Evolutionary conservation across 2,888 invertebrate genomes (phyloP), one percentile per base, ranked within the genome.

Genomic region (Stenchaetothrips biformis): DNA sequence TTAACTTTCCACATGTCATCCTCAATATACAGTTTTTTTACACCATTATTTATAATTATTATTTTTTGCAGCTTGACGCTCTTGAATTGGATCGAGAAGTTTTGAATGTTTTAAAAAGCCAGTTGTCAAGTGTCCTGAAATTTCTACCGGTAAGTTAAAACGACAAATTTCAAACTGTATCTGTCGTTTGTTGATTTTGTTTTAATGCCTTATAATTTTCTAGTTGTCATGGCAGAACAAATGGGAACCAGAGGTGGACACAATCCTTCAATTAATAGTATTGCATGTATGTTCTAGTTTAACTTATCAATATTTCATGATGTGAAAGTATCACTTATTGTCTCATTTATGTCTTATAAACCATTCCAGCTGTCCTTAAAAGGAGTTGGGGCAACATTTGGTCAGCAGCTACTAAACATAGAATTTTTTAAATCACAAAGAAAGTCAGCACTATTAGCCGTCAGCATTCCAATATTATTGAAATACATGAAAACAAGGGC

Each of bases 31-130:
- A 0, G n/a, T 7, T 74, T 74, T 74, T 67, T 9, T 37, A 37
- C 37, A 4, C 37, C 37, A 37, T 37, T 37, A 37, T 37, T n/a
- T n/a, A 37, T 2, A 2, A 37, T 37, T 37, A 37, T 37, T 37
- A 1, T 7, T 74, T 74, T 74, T 67, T 9, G 8, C 67, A 74
- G 67, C 67, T 74, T 74, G 67, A 74, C 11, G 67, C 67, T 7
- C 67, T 74, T 21, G 67, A 74, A 25, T 74, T 74, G 67, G 67
- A 74, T 74, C 21, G 11, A 8, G 67, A 74, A 21, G 67, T 74
- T 25, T 25, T 74, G 8, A 8, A 25, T 25, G 67, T 74, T 8
- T 21, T 74, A 7, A 74, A 74, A 21, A 74, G 67, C 25, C 67
- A 74, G 11, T 11, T 74, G 7, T 25, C 11, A 21, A 74, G 67